Base-by-base conservation (phyloP, 2,113 vertebrate genomes). In the Tretioscincus oriximinensis region DNA sequence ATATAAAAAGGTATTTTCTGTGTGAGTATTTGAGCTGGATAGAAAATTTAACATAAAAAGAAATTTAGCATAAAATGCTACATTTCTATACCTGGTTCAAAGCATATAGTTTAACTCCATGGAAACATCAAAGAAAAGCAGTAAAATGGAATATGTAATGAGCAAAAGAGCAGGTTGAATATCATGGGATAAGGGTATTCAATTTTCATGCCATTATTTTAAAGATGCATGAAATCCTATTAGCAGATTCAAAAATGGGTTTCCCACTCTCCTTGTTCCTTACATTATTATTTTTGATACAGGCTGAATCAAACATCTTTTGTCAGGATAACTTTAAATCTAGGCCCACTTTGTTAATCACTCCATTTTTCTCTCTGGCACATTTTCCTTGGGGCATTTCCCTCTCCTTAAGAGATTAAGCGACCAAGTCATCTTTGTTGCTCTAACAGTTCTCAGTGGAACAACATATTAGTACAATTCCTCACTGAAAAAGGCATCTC, bases 1-100 rank as follows among this genome's bases (percentile, higher is more conserved):
- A 95, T 94, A 95, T 91, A 95, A 94, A 95, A 95, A 94, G 93
- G 93, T 94, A 88, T 87, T 90, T 90, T 93, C 54, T 70, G 78
- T 85, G 88, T 84, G 85, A 86, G 75, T 73, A 76, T 85, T 69
- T 83, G 77, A 85, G 86, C 75, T 84, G 86, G 72, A 84, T 65
- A 7, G 83, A 77, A 79, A 87, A 91, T 81, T 92, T 89, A 88
- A 79, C 88, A 87, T 87, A 89, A 87, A 66, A 89, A 78, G 77
- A 92, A 84, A 88, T 85, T 90, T 90, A 91, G n/a, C 26, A 82
- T 31, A 92, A 90, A 92, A 88, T 89, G 90, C 84, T 90, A 84
- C 66, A 86, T 84, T 81, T 90, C 84, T 47, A 77, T 90, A 87
- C 81, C 58, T 85, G 87, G 78, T 90, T 91, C 90, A 86, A 88